Base-by-base conservation (phyloP, 1,140 invertebrate genomes). In the Carcinoscorpius rotundicauda region DNA sequence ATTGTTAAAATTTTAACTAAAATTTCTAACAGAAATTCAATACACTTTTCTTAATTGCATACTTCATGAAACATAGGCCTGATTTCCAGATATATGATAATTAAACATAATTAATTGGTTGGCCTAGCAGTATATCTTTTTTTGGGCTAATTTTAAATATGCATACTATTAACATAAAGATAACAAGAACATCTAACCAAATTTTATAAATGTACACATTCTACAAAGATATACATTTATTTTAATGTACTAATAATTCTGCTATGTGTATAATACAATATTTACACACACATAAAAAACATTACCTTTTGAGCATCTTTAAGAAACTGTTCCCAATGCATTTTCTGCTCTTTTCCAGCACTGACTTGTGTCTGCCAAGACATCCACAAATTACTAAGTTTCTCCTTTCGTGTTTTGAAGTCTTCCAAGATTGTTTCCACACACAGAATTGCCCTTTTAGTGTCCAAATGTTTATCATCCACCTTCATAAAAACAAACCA, bases 401-500 rank as follows among this genome's bases (percentile, higher is more conserved):
- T 78, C 67, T 84, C 77, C 75, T 87, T 86, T 48, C 84, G 78
- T 73, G 83, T 82, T 64, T 82, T 82, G 70, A 88, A 84, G 63
- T 85, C 82, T 71, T 87, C 84, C 68, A 90, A 75, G 58, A 87
- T 81, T 11, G 82, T 83, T 74, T 88, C 83, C 57, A 90, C 84
- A 71, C 83, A 85, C 58, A 82, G 74, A 70, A 83, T 78, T 65
- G 88, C 84, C 72, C 82, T 80, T 64, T 83, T 81, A 62, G 85
- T 79, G 75, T 89, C 85, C 66, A 92, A 81, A 79, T 87, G 84
- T 56, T 84, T 82, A 76, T 91, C 88, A 66, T 82, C 81, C 71
- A 85, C 82, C 87, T 89, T 55, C n/a, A 55, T 55, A 1, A 55
- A 8, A 8, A 6, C 53, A 55, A 55, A 55, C 29, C 29, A 29